phyloP scores from a whole-genome alignment of 2,888 invertebrate species.

The Marronus borbonicus region DNA sequence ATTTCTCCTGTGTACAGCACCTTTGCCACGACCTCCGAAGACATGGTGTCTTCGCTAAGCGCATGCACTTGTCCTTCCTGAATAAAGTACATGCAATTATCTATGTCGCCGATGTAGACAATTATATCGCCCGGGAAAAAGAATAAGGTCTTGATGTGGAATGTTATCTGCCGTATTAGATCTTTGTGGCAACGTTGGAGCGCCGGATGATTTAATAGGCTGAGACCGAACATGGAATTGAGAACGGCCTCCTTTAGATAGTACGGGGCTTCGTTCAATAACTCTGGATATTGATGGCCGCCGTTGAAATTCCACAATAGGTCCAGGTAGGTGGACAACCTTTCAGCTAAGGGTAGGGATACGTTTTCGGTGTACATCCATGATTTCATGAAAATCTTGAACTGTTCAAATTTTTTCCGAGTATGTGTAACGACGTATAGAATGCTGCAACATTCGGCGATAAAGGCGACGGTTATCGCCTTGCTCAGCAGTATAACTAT shows the following conservation, averaged over 20 bases:
- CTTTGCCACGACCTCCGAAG: slow-evolving; percentile 53
- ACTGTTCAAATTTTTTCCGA: slow-evolving; percentile 36
- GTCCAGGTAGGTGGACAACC: slow-evolving; percentile 36
- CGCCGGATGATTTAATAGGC: slow-evolving; percentile 56
- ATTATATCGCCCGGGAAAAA: slow-evolving; percentile 60
- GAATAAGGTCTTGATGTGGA: slow-evolving; percentile 54
- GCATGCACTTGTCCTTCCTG: slow-evolving; percentile 58
- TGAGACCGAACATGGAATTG: slow-evolving; percentile 59
- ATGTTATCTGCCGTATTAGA: slow-evolving; percentile 58
- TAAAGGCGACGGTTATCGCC: slow-evolving; percentile 34
- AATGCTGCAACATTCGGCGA: slow-evolving; percentile 48
- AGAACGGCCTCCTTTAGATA: slow-evolving; percentile 59
- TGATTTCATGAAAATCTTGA: slow-evolving; percentile 37
- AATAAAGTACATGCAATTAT: slow-evolving; percentile 61
- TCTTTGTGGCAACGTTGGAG: slow-evolving; percentile 58
- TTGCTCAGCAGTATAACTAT: slow-evolving; percentile 34
- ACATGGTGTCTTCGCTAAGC: slow-evolving; percentile 56
- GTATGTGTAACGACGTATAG: slow-evolving; percentile 40
- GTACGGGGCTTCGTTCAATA: slow-evolving; percentile 58
- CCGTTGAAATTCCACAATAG: slow-evolving; percentile 42
- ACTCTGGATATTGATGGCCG: slow-evolving; percentile 45
- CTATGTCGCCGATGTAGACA: slow-evolving; percentile 57
- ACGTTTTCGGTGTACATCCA: slow-evolving; percentile 47
- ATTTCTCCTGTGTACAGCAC: slow-evolving; percentile 52
- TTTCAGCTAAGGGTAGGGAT: slow-evolving; percentile 37